These are phyloP conservation scores for Alligator mississippiensis DNA, from an alignment of 2,113 vertebrate genomes.

Conservation along the genomic window DNA sequence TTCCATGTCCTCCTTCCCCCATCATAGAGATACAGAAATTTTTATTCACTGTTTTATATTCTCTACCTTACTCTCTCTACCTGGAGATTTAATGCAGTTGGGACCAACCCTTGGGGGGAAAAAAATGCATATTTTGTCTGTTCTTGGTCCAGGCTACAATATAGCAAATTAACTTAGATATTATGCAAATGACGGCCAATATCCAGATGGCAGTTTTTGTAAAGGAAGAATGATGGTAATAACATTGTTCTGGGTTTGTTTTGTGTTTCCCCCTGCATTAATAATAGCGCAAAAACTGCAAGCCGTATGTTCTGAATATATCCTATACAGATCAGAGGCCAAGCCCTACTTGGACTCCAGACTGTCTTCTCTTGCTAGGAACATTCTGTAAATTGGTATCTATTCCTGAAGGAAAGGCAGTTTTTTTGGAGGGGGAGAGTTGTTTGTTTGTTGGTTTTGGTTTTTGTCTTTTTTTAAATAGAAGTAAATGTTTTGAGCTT, in stretches of 20 bases:
- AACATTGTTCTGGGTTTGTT: not conserved
- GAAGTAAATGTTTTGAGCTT: not conserved
- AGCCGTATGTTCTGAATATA: not conserved
- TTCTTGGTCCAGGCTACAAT: slow-evolving; percentile 56
- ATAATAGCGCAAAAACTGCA: no score
- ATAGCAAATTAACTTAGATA: slow-evolving; percentile 65
- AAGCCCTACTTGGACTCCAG: not conserved
- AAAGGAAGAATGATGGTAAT: slow-evolving; percentile 39
- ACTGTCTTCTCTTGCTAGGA: not conserved
- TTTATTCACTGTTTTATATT: slow-evolving; percentile 68
- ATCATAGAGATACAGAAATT: slow-evolving; percentile 46
- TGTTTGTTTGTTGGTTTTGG: no score
- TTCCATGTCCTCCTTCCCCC: not conserved
- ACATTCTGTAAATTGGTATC: not conserved
- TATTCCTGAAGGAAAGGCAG: no score
- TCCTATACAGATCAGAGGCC: not conserved
- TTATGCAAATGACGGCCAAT: slow-evolving; percentile 59
- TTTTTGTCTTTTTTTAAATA: no score
- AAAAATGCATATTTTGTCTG: slow-evolving; percentile 57
- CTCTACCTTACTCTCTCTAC: slow-evolving; percentile 31
- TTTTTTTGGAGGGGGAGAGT: no score
- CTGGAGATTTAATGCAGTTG: slow-evolving; percentile 66
- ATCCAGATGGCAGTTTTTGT: slow-evolving; percentile 45
- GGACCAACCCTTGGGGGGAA: slow-evolving; percentile 49
- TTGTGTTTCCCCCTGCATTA: not conserved